Percentiles rank a stretch among this genome's conserved stretches.
These are phyloP conservation scores for Onychostruthus taczanowskii DNA, from an alignment of 2,113 vertebrate species.

Conservation along the genomic window DNA sequence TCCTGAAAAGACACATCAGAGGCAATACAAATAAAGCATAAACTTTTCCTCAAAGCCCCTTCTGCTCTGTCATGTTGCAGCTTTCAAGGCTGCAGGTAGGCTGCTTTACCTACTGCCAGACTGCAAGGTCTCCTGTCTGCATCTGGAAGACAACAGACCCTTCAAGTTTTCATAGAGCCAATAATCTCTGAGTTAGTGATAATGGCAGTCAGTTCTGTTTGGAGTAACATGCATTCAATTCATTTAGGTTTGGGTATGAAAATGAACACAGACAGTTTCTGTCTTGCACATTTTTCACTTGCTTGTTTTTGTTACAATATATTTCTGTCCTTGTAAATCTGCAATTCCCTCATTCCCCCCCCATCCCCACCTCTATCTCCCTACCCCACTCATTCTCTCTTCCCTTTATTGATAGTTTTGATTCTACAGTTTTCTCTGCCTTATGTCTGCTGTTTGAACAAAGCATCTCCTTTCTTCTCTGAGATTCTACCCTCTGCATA, in stretches of 20 bases:
- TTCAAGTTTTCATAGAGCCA: neutral
- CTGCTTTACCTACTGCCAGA: neutral
- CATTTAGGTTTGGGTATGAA: neutral
- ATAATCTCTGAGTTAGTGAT: neutral
- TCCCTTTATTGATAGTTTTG: neutral
- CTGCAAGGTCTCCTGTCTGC: neutral
- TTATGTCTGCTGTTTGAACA: neutral
- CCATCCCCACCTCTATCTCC: rapidly evolving
- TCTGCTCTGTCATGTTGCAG: rapidly evolving
- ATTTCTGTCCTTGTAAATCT: neutral
- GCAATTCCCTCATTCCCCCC: rapidly evolving
- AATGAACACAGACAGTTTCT: neutral
- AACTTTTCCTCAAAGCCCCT: neutral
- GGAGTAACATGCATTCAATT: neutral
- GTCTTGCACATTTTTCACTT: neutral
- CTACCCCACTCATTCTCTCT: neutral
- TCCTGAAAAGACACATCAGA: neutral
- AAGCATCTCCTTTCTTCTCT: neutral
- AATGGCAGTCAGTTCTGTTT: neutral
- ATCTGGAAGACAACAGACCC: neutral
- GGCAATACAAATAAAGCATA: neutral
- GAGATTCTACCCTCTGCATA: neutral
- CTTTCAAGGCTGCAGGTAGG: neutral
- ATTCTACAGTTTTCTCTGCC: neutral
- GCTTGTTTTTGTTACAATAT: neutral